Evolutionary conservation across 2,113 vertebrate species (phyloP).

Genomic region (Podarcis cretensis): DNA sequence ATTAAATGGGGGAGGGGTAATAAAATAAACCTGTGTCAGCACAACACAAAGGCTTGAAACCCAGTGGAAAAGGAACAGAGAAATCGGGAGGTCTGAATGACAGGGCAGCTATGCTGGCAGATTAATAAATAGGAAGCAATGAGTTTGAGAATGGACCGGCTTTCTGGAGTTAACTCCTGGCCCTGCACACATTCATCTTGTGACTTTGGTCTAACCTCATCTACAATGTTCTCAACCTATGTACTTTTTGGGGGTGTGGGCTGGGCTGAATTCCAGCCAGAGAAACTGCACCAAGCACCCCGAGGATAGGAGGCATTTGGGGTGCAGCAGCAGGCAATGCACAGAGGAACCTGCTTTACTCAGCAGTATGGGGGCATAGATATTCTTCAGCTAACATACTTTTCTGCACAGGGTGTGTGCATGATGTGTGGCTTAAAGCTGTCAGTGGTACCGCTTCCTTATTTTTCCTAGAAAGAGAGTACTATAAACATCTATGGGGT

Average conservation of each 20-base stretch:
- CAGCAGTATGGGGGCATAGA: not conserved
- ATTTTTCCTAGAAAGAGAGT: not conserved
- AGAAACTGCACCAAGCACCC: not conserved
- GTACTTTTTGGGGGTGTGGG: not conserved
- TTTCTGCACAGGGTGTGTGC: not conserved
- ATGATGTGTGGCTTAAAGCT: not conserved
- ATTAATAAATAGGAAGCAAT: not conserved
- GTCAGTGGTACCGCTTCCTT: not conserved
- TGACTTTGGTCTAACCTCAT: not conserved
- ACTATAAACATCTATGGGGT: not conserved
- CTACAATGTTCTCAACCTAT: not conserved
- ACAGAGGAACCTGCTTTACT: not conserved
- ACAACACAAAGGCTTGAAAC: not conserved
- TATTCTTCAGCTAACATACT: not conserved
- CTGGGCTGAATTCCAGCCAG: not conserved
- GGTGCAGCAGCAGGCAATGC: not conserved
- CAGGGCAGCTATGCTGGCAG: not conserved
- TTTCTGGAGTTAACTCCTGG: not conserved
- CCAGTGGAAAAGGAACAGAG: not conserved
- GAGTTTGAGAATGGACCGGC: not conserved
- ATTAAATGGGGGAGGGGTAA: not conserved
- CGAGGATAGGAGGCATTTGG: no score
- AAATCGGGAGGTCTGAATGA: not conserved
- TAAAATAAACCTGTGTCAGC: slow-evolving; percentile 1
- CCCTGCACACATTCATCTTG: not conserved